Base-by-base conservation (phyloP, 2,113 vertebrate genomes). In the Neomonachus schauinslandi region DNA sequence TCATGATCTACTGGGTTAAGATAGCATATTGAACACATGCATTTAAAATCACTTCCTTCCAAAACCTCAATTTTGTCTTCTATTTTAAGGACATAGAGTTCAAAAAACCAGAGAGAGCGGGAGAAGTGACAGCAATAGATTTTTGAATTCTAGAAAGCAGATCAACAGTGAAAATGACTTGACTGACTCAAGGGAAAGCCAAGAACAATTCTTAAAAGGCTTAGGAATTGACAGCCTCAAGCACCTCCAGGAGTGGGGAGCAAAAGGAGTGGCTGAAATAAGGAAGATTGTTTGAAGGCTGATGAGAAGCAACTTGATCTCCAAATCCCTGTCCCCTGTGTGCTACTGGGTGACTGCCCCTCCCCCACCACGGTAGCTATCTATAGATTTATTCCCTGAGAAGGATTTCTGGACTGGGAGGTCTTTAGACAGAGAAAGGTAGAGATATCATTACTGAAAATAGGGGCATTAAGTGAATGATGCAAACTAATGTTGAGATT, bases 151-250 rank as follows among this genome's bases (percentile, higher is more conserved):
- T 67, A 88, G 74, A 90, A 79, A 95, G 63, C 59, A 42, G 13
- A 91, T 39, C 61, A 93, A 69, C 74, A 91, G 51, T 80, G 42
- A 92, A 94, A 94, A 88, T 88, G 49, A 55, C 55, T 79, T 72
- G 24, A 87, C 49, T 46, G 55, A 79, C 49, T 94, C 49, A 80
- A 63, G 14, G 74, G 72, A 89, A 87, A 89, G 61, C 33, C 81
- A 86, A 94, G 84, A 83, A 86, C 84, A 92, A 67, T 82, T 53
- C 74, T 63, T 86, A 72, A 95, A 74, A 92, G 57, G 57, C 42
- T 36, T 2, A 91, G 55, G 59, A 88, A 39, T 24, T 7, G 31
- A 82, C 28, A 88, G 55, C 19, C n/a, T 51, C 12, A 26, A 42
- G 39, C 19, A 49, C 5, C 69, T 65, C 36, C 55, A 21, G 24